A percentile compares a stretch with the other conserved stretches of the same genome.
Conservation (phyloP, 2,113 vertebrate genomes). For the Ancistrus triradiatus region DNA sequence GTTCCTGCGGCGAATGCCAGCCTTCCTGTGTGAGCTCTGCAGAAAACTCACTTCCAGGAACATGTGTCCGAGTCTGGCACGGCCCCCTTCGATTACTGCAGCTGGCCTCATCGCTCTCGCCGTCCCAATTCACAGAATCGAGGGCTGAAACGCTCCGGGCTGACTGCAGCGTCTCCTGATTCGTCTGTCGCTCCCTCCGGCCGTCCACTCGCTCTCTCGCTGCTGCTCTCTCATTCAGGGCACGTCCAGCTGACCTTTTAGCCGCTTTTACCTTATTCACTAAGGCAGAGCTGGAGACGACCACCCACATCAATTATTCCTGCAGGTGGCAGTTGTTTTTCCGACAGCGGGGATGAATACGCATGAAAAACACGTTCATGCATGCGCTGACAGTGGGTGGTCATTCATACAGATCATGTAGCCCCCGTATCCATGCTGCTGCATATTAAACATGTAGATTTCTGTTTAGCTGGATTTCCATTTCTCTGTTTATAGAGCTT, state of each 20-base stretch:
- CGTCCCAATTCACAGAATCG: conserved; percentile 26
- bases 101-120: conserved; percentile 19
- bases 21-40: conserved; percentile 1
- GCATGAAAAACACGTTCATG: not conserved
- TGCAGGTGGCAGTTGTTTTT: conserved; percentile 15
- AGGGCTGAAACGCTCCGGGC: not conserved
- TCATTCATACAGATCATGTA: not conserved
- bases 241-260: not conserved
- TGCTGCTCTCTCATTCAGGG: not conserved
- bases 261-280: not conserved
- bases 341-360: not conserved
- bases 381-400: not conserved
- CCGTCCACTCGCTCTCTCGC: not conserved
- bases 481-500: not conserved
- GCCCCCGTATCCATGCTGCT: not conserved
- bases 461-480: not conserved
- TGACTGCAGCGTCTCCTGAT: not conserved
- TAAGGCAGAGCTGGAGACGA: not conserved
- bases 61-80: not conserved
- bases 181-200: not conserved
- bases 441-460: conserved; percentile 11
- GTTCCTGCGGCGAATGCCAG: conserved; percentile 5
- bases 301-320: conserved; percentile 13
- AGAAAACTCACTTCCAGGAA: conserved; percentile 44
- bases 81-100: conserved; percentile 21